Conservation (phyloP, 2,797 vertebrate genomes). For the Sparidentex hasta region DNA sequence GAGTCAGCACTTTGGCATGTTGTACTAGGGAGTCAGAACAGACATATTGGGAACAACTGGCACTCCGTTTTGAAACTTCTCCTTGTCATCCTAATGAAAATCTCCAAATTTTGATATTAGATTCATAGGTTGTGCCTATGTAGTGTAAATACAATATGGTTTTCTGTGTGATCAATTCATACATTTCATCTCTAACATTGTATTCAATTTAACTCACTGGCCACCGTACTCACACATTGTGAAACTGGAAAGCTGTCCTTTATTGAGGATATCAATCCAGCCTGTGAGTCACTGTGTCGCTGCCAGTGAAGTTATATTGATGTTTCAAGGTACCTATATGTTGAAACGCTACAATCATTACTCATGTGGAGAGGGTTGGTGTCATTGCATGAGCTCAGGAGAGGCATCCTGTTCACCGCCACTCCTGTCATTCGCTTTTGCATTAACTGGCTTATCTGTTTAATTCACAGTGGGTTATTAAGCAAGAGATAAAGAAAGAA, state of each 20-base stretch:
- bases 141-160: slow-evolving; percentile 37
- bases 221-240: background rate
- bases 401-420: slow-evolving; percentile 51
- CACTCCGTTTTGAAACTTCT: background rate
- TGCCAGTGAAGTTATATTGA: slow-evolving; percentile 58
- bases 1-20: slow-evolving; percentile 37
- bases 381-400: slow-evolving; percentile 71
- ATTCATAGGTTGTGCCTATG: slow-evolving; percentile 21
- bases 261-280: slow-evolving; percentile 6
- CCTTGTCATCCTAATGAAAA: slow-evolving; percentile 1
- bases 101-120: background rate
- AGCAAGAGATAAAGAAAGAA: slow-evolving; percentile 79
- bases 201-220: slow-evolving; percentile 59
- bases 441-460: slow-evolving; percentile 84
- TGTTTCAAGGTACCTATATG: slow-evolving; percentile 27
- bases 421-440: slow-evolving; percentile 60
- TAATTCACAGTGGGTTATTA: slow-evolving; percentile 87
- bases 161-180: slow-evolving; percentile 58
- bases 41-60: background rate
- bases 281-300: background rate
- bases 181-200: slow-evolving; percentile 46
- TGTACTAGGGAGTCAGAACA: slow-evolving; percentile 6
- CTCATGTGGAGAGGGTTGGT: slow-evolving; percentile 62
- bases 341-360: slow-evolving; percentile 35
- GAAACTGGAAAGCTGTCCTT: background rate